Conservation (phyloP, 1,140 invertebrate genomes). For the Zaprionus tsacasi region DNA sequence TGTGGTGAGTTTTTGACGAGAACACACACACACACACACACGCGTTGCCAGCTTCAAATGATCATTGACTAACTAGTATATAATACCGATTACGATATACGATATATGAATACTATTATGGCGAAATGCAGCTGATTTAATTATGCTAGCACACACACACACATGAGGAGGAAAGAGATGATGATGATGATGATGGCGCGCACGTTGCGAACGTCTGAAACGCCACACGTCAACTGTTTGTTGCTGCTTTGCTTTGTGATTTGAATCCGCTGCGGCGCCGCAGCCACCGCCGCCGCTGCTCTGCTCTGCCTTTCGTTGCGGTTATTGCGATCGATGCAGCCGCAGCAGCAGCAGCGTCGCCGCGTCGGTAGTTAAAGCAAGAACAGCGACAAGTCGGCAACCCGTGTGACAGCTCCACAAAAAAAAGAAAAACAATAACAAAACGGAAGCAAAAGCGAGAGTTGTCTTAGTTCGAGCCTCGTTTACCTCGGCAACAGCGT, state of each 20-base stretch:
- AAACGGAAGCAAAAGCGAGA: slow-evolving; percentile 51
- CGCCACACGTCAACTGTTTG: slow-evolving; percentile 67
- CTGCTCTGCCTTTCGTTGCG: slow-evolving; percentile 7
- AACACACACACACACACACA: slow-evolving; percentile 10
- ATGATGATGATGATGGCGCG: slow-evolving; percentile 12
- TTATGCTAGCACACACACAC: not conserved
- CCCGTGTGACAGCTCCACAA: slow-evolving; percentile 28
- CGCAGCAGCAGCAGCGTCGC: slow-evolving; percentile 15
- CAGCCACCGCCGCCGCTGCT: not conserved
- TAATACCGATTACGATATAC: slow-evolving; percentile 4
- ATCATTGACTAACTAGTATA: not conserved
- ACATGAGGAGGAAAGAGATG: not conserved
- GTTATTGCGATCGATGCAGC: slow-evolving; percentile 1
- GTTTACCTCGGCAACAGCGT: slow-evolving; percentile 38
- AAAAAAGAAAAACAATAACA: slow-evolving; percentile 17
- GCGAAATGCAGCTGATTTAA: not conserved
- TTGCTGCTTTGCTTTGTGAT: slow-evolving; percentile 27
- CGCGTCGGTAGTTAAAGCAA: slow-evolving; percentile 40
- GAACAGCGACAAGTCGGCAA: slow-evolving; percentile 31
- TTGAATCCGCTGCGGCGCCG: slow-evolving; percentile 30
- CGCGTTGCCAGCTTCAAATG: slow-evolving; percentile 15
- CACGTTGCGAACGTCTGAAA: slow-evolving; percentile 51
- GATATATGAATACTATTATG: slow-evolving; percentile 7
- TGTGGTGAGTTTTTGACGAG: slow-evolving; percentile 30
- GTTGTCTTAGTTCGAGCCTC: slow-evolving; percentile 11